Conservation (phyloP, 2,888 invertebrate genomes). For the Tuta absoluta region DNA sequence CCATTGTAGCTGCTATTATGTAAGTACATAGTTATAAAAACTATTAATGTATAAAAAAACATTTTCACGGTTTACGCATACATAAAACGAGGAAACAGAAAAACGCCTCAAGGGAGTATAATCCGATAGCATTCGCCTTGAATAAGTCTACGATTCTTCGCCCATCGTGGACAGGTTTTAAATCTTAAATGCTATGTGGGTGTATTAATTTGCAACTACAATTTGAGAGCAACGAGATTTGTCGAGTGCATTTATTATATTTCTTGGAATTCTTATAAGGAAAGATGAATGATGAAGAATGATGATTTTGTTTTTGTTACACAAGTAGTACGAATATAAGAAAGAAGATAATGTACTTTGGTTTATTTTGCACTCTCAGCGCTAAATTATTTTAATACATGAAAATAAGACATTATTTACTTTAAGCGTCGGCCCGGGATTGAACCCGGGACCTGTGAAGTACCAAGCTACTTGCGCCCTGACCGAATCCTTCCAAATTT, state of each 20-base stretch:
- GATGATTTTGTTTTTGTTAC: background rate
- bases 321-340: no score
- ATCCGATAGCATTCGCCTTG: slow-evolving; percentile 29
- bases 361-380: no score
- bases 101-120: slow-evolving; percentile 30
- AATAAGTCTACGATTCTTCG: slow-evolving; percentile 20
- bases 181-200: slow-evolving; percentile 1
- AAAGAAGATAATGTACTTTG: no score
- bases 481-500: no score
- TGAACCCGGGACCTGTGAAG: no score
- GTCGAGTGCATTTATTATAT: background rate
- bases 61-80: slow-evolving; percentile 3
- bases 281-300: background rate
- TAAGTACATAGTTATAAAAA: background rate
- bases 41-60: slow-evolving; percentile 5
- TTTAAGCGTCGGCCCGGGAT: no score
- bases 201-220: slow-evolving; percentile 12
- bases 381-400: no score
- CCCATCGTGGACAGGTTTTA: slow-evolving; percentile 11
- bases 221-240: background rate
- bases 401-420: no score
- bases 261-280: background rate
- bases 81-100: slow-evolving; percentile 23
- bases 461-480: no score
- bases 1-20: slow-evolving; percentile 1